Evolutionary conservation across 2,888 invertebrate genomes (phyloP), one percentile per base, ranked within the genome.

Genomic region (Stenchaetothrips biformis): DNA sequence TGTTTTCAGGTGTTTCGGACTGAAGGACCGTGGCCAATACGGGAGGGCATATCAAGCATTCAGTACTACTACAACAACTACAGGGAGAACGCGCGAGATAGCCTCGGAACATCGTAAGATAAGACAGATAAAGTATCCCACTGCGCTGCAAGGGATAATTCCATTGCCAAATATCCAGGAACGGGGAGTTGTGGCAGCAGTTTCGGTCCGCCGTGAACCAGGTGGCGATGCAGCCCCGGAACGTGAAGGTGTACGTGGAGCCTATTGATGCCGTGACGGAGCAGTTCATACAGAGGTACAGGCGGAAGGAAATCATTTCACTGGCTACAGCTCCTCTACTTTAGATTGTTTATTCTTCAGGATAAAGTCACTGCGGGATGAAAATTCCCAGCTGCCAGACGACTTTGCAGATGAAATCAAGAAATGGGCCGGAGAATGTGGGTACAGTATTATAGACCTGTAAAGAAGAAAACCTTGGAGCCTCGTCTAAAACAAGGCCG

Each of bases 361-460:
- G 83, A 90, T 91, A 85, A 85, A 88, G 81, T 86, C 88, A 80
- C 89, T 90, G 85, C 88, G 88, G 83, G 91, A 93, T 83, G 89
- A 88, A 74, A 89, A 91, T 78, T 88, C 90, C 0, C 94, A 95
- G 86, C 88, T 96, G 84, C 94, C 95, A 0, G 89, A 90, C 62
- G 93, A 95, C 86, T 95, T 97, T 84, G 93, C 94, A 84, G 95
- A 95, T 84, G 95, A 96, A 87, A 93, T 96, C 81, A 95, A 95
- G 86, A 93, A 95, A 85, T 97, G 97, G 97, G 95, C 96, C 0
- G 87, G 97, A 27, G 97, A 97, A 89, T 96, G 97, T 94, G 87
- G 91, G 93, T 89, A 81, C 79, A 79, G 37, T 79, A 53, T 80
- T 37, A 37, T 37, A n/a, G 37, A 37, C 37, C 4, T n/a, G n/a